These are phyloP conservation scores for Ptychobarbus kaznakovi DNA, from an alignment of 2,797 vertebrate genomes.

Conservation along the genomic window DNA sequence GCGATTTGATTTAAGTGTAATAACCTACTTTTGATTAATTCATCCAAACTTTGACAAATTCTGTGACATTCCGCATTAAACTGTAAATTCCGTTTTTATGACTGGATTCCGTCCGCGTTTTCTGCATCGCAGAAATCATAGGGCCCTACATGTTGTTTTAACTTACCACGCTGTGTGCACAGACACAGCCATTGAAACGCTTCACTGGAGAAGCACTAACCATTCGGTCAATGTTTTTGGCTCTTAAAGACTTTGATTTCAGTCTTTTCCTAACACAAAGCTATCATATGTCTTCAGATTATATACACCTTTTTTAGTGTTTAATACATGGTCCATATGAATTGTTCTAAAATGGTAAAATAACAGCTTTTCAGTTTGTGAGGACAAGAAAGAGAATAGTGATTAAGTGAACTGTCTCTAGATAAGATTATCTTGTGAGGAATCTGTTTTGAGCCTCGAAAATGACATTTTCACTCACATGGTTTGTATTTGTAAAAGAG, in stretches of 20 bases:
- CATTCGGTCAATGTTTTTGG: not conserved
- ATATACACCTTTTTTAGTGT: not conserved
- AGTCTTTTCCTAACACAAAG: not conserved
- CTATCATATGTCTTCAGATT: not conserved
- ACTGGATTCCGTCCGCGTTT: no score
- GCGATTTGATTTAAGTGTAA: no score
- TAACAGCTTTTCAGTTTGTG: not conserved
- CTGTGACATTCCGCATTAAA: no score
- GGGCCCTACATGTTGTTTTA: not conserved
- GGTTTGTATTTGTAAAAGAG: conserved; percentile 17
- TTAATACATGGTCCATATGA: not conserved
- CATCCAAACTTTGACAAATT: no score
- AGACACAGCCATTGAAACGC: not conserved
- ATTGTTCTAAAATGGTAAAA: not conserved
- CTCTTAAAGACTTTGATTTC: not conserved
- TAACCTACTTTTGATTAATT: no score
- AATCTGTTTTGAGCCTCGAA: not conserved
- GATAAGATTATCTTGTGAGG: not conserved
- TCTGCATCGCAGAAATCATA: no score
- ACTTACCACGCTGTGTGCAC: not conserved
- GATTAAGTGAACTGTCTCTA: not conserved
- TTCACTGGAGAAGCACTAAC: not conserved
- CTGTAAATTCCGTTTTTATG: no score
- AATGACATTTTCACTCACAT: conserved; percentile 26
- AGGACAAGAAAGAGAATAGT: not conserved